Evolutionary conservation across 2,113 vertebrate genomes (phyloP).

Genomic region (Coracopsis vasa): DNA sequence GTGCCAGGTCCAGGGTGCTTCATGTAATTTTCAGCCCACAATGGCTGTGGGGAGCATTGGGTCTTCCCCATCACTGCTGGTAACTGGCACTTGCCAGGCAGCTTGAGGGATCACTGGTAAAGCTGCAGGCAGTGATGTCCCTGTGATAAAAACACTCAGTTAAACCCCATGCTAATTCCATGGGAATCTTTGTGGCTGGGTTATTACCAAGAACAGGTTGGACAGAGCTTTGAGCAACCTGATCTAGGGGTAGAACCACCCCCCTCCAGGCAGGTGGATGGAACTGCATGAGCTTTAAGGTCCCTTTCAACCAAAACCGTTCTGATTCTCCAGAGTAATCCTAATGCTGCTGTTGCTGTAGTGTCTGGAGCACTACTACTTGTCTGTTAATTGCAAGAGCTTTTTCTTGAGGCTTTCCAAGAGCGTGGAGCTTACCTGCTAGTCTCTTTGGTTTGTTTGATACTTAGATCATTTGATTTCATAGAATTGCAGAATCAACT

Average conservation of each 20-base stretch:
- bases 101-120: accelerated
- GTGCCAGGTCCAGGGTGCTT: neutral
- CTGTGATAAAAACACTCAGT: neutral
- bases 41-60: accelerated
- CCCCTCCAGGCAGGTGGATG: neutral
- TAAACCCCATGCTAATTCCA: neutral
- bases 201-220: neutral
- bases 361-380: neutral
- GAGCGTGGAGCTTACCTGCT: accelerated
- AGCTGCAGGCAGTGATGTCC: neutral
- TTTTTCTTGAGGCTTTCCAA: neutral
- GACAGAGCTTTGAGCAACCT: neutral
- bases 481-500: neutral
- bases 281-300: neutral
- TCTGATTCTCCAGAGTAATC: neutral
- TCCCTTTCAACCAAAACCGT: neutral
- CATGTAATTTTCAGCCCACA: accelerated
- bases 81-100: neutral
- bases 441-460: neutral
- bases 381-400: neutral
- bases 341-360: accelerated
- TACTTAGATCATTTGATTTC: neutral
- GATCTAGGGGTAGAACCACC: neutral
- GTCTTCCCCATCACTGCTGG: neutral
- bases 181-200: neutral